Percentiles rank a stretch among this genome's conserved stretches.
Conservation (phyloP, 2,797 vertebrate genomes). For the Fratercula arctica region DNA sequence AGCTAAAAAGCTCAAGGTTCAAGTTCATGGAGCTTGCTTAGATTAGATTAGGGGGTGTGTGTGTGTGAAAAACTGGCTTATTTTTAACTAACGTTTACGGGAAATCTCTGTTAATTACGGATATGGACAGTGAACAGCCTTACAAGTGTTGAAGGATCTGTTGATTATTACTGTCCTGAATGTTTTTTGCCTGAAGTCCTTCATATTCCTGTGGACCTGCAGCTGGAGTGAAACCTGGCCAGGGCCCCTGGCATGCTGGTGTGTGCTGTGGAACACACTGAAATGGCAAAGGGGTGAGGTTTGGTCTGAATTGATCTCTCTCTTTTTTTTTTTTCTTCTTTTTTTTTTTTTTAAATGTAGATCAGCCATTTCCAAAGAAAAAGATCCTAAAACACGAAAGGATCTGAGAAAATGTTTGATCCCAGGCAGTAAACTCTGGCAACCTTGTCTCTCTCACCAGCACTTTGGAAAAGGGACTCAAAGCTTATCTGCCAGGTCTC, state of each 20-base stretch:
- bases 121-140: not conserved
- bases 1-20: constrained; percentile 3
- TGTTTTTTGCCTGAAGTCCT: not conserved
- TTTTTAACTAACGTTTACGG: not conserved
- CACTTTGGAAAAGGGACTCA: not conserved
- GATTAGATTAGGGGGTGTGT: not conserved
- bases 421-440: not conserved
- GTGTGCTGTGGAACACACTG: not conserved
- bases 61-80: not conserved
- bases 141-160: not conserved
- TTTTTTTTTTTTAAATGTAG: not conserved
- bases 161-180: not conserved
- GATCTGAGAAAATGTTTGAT: not conserved
- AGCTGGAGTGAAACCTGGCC: not conserved
- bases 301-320: not conserved
- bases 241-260: not conserved
- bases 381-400: not conserved
- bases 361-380: not conserved
- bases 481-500: not conserved
- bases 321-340: not conserved
- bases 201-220: not conserved
- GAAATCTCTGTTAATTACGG: not conserved
- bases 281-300: not conserved
- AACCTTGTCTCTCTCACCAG: not conserved
- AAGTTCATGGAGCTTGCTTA: not conserved